Evolutionary conservation across 2,797 vertebrate species (phyloP).

Genomic region (Trachurus trachurus): DNA sequence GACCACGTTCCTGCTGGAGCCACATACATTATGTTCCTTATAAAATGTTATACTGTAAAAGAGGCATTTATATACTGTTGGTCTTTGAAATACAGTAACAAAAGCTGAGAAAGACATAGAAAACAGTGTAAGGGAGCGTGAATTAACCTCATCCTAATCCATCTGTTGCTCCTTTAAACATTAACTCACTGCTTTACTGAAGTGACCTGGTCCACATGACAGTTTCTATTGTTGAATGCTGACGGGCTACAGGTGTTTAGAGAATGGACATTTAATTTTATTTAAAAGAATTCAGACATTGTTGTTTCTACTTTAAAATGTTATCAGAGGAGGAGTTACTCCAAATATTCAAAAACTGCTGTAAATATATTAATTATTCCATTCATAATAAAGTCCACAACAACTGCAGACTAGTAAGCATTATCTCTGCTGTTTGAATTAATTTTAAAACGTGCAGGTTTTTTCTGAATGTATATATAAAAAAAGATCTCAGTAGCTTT

Average conservation of each 20-base stretch:
- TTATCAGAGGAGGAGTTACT: background rate
- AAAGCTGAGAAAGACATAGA: background rate
- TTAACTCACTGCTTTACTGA: background rate
- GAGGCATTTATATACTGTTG: background rate
- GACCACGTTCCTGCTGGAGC: background rate
- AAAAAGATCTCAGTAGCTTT: background rate
- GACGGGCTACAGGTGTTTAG: background rate
- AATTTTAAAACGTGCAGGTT: background rate
- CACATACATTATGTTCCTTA: background rate
- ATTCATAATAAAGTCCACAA: background rate
- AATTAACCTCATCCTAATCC: background rate
- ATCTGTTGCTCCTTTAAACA: constrained; percentile 5
- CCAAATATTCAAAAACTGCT: background rate
- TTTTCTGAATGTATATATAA: background rate
- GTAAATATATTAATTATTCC: background rate
- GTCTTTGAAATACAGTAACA: background rate
- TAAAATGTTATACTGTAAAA: background rate
- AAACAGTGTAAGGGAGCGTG: background rate
- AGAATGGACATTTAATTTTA: background rate
- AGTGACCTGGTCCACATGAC: background rate
- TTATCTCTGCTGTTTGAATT: background rate
- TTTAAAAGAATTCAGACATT: background rate
- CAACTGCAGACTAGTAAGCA: background rate
- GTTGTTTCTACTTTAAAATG: background rate
- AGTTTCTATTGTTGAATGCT: background rate